Conservation (phyloP, 2,888 invertebrate species). For the Uropetala carovei region DNA sequence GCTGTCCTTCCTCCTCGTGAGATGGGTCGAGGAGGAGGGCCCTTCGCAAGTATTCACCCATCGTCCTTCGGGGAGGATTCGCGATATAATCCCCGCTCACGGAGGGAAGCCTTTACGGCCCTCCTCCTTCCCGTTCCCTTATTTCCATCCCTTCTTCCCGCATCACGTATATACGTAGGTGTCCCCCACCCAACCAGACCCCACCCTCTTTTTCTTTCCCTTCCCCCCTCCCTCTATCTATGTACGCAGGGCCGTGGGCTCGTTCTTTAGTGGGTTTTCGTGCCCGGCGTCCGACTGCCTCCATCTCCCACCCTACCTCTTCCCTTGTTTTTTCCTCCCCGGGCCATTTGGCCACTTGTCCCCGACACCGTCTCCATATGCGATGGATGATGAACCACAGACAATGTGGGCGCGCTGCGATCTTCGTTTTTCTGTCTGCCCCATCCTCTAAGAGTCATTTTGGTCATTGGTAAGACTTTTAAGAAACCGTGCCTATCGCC, state of each 20-base stretch:
- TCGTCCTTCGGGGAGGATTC: conserved; percentile 58
- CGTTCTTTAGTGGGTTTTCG: background rate
- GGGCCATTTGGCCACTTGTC: background rate
- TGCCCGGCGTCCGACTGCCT: background rate
- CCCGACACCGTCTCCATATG: background rate
- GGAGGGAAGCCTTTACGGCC: background rate
- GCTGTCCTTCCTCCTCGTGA: background rate
- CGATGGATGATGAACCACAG: conserved; percentile 17
- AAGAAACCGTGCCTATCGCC: conserved; percentile 17
- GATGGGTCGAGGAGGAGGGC: background rate
- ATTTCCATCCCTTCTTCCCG: background rate
- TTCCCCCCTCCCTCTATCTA: background rate
- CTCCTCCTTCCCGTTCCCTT: too few species aligned
- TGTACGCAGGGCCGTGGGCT: background rate
- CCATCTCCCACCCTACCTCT: background rate
- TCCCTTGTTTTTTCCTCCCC: background rate
- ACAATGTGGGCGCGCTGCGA: background rate
- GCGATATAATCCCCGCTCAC: conserved; percentile 58
- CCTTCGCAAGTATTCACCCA: conserved; percentile 34
- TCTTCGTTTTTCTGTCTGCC: background rate
- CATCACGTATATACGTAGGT: background rate
- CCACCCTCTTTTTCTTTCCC: background rate
- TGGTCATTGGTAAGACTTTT: background rate
- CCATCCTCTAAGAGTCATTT: background rate
- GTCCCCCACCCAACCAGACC: background rate